Percentiles rank a stretch among this genome's conserved stretches.
phyloP scores from a whole-genome alignment of 2,113 vertebrate genomes.

The Microtus pennsylvanicus region DNA sequence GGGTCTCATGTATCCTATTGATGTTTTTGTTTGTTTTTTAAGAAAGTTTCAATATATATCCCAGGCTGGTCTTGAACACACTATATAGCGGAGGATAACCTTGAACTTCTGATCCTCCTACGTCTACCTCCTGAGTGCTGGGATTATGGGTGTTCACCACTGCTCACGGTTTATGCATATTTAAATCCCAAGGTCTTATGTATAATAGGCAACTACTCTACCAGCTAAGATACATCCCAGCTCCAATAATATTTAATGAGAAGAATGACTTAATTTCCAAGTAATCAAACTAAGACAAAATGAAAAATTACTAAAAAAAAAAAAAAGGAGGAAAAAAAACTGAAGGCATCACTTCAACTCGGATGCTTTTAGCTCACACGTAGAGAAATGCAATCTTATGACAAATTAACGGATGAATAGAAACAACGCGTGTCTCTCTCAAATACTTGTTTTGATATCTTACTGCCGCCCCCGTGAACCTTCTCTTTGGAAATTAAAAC shows the following conservation, averaged over 20 bases:
- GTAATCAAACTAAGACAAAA: slow-evolving; percentile 15
- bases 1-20: background rate
- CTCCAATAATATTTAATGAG: background rate
- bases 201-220: background rate
- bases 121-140: background rate
- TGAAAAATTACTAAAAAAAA: slow-evolving; percentile 3
- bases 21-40: background rate
- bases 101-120: background rate
- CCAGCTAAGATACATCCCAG: background rate
- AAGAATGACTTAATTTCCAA: slow-evolving; percentile 37
- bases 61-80: background rate
- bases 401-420: slow-evolving; percentile 20
- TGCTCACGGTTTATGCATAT: background rate
- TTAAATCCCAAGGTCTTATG: background rate
- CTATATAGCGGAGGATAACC: background rate
- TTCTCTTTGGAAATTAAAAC: slow-evolving; percentile 43
- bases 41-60: too few relatives aligned
- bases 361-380: slow-evolving; percentile 12
- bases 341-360: slow-evolving; percentile 45
- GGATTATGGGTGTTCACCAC: too few relatives aligned
- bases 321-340: background rate
- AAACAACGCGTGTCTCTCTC: background rate
- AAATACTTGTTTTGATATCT: slow-evolving; percentile 53
- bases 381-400: background rate
- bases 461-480: background rate